phyloP scores from a whole-genome alignment of 2,113 vertebrate genomes.

The Pelecanus crispus region DNA sequence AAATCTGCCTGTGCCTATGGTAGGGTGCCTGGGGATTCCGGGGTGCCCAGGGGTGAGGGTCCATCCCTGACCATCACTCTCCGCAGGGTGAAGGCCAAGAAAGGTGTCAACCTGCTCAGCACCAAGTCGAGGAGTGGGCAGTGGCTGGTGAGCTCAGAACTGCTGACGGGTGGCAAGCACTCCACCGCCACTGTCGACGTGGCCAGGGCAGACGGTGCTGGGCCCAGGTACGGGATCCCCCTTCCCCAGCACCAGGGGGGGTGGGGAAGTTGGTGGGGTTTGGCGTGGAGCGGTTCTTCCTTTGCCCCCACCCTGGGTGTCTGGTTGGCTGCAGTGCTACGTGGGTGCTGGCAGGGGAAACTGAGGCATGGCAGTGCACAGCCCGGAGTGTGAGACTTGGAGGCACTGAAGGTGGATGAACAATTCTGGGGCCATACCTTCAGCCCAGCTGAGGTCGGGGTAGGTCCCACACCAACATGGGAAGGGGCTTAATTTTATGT shows the following conservation, averaged over 20 bases:
- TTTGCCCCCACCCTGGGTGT: background rate
- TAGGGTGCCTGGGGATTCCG: too few species aligned
- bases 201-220: conserved; percentile 73
- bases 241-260: accelerated
- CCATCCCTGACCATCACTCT: background rate
- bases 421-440: background rate
- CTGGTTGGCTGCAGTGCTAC: background rate
- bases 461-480: accelerated
- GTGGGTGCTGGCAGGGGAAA: background rate
- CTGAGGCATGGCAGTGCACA: background rate
- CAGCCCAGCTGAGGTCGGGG: background rate
- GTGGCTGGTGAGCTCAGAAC: conserved; percentile 91
- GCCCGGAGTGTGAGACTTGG: background rate
- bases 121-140: conserved; percentile 86
- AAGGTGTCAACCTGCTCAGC: conserved; percentile 91
- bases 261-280: background rate
- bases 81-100: conserved; percentile 96
- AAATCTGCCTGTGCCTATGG: background rate
- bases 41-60: accelerated
- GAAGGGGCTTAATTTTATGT: background rate
- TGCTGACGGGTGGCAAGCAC: conserved; percentile 91
- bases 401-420: background rate
- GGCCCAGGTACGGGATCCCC: conserved; percentile 69
- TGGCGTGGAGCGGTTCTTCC: accelerated
- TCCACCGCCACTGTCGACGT: conserved; percentile 92